Percentiles rank a stretch among this genome's conserved stretches.
These are phyloP conservation scores for Flexamia atlantica DNA, from an alignment of 2,888 invertebrate genomes.

Conservation along the genomic window DNA sequence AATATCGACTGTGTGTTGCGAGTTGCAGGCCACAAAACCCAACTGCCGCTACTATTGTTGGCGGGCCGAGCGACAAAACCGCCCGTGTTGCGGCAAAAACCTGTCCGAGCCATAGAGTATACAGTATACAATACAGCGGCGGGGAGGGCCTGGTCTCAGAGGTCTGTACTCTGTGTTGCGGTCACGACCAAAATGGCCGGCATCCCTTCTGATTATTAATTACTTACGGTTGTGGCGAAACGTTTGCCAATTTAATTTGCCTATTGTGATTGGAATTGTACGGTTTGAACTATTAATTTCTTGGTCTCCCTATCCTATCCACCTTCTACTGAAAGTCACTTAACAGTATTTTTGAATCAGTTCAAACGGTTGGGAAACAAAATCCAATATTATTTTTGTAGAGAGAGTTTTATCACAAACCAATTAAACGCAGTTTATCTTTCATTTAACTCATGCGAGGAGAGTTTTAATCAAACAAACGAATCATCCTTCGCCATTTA, in stretches of 20 bases:
- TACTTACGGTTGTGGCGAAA: constrained; percentile 8
- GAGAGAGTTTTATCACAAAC: too few relatives aligned
- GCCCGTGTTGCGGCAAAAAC: neutral
- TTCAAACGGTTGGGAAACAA: too few relatives aligned
- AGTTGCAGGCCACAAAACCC: constrained; percentile 12
- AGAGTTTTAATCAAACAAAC: too few relatives aligned
- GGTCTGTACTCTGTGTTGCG: constrained; percentile 16
- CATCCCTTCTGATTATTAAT: constrained; percentile 23
- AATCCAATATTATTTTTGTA: too few relatives aligned
- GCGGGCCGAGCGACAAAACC: neutral
- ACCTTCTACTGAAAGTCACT: too few relatives aligned
- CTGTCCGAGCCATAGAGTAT: constrained; percentile 1
- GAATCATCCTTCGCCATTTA: too few relatives aligned
- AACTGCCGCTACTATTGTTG: neutral
- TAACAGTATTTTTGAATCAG: too few relatives aligned
- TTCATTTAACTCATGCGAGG: too few relatives aligned
- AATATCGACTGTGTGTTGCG: neutral
- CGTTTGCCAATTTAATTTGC: constrained; percentile 15
- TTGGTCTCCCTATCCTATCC: too few relatives aligned
- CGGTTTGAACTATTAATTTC: too few relatives aligned
- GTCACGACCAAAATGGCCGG: constrained; percentile 11
- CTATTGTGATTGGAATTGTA: too few relatives aligned
- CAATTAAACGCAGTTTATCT: too few relatives aligned
- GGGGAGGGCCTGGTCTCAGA: neutral
- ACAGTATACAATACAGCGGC: neutral